These are phyloP conservation scores for Bicyclus anynana DNA, from an alignment of 1,140 invertebrate genomes.

Conservation along the genomic window DNA sequence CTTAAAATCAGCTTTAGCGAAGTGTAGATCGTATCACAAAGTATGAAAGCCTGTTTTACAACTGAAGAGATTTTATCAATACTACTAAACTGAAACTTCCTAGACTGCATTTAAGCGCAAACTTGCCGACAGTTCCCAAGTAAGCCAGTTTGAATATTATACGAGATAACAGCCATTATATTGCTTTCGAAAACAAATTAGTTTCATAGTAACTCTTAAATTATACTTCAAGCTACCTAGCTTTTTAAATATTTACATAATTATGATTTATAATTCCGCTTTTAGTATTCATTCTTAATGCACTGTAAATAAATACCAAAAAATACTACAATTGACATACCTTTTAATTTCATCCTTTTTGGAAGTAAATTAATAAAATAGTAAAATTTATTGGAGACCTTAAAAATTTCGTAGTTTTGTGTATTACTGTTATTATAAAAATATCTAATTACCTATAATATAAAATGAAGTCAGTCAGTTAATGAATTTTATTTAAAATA, in stretches of 20 bases:
- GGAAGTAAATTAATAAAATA: too few species aligned
- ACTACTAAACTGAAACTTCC: slow-evolving; percentile 40
- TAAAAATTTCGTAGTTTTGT: too few species aligned
- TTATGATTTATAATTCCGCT: too few species aligned
- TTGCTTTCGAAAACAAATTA: slow-evolving; percentile 4
- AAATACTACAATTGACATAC: too few species aligned
- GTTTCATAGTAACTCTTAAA: not conserved
- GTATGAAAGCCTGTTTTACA: slow-evolving; percentile 20
- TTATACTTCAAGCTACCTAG: not conserved
- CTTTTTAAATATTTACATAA: not conserved
- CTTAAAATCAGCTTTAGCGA: not conserved
- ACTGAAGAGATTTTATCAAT: slow-evolving; percentile 39
- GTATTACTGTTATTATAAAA: too few species aligned
- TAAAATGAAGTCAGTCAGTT: too few species aligned
- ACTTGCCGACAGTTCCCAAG: slow-evolving; percentile 20
- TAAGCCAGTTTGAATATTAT: slow-evolving; percentile 22
- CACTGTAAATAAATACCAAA: too few species aligned
- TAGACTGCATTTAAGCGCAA: slow-evolving; percentile 31
- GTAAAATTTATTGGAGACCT: too few species aligned
- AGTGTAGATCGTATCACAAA: slow-evolving; percentile 18
- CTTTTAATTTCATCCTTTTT: too few species aligned
- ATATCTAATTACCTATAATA: too few species aligned
- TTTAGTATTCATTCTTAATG: too few species aligned
- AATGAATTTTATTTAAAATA: too few species aligned
- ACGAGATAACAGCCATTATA: slow-evolving; percentile 9